These are phyloP conservation scores for Hydroisotoma schaefferi DNA, from an alignment of 2,888 invertebrate genomes.

Conservation along the genomic window DNA sequence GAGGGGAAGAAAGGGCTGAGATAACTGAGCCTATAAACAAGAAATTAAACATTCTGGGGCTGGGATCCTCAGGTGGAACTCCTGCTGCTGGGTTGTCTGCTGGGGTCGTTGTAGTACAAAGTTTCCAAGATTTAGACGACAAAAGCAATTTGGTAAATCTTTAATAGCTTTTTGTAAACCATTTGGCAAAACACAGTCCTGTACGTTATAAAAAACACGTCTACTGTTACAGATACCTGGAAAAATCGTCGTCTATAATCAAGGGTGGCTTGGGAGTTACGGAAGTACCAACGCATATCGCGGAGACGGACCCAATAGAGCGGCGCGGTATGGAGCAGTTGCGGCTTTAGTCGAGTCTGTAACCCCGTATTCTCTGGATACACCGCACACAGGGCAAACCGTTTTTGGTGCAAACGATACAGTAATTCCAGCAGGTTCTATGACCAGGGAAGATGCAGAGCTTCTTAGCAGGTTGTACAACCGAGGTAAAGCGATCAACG, in stretches of 20 bases:
- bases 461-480: constrained; percentile 61
- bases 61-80: constrained; percentile 21
- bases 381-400: constrained; percentile 53
- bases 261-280: constrained; percentile 28
- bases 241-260: constrained; percentile 31
- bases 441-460: constrained; percentile 74
- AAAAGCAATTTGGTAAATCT: constrained; percentile 8
- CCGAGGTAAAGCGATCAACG: constrained; percentile 4
- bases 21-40: constrained; percentile 15
- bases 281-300: constrained; percentile 13
- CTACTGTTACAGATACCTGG: constrained; percentile 8
- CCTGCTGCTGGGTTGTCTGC: constrained; percentile 15
- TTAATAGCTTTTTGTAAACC: neutral
- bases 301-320: constrained; percentile 49
- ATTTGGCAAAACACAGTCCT: too few species aligned
- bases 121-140: constrained; percentile 18
- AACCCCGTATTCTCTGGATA: constrained; percentile 52
- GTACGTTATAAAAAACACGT: too few species aligned
- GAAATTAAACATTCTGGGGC: constrained; percentile 16
- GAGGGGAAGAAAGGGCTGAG: constrained; percentile 23
- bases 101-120: constrained; percentile 23
- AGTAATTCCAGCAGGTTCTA: constrained; percentile 69
- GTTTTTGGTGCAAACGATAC: constrained; percentile 54
- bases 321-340: constrained; percentile 52
- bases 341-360: constrained; percentile 53